phyloP scores from a whole-genome alignment of 2,888 invertebrate species.

The Fragum sueziense region DNA sequence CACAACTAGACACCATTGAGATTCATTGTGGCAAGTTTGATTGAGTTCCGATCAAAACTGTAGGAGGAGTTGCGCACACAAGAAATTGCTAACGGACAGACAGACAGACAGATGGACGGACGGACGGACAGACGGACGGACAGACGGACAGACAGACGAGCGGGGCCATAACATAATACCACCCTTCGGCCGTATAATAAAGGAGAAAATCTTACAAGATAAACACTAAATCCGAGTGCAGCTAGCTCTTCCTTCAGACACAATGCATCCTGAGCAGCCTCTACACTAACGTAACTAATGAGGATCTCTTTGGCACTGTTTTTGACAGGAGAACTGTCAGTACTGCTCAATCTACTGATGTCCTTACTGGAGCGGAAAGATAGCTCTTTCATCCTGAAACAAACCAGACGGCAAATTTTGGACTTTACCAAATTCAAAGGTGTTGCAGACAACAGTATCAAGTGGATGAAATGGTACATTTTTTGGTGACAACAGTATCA shows the following conservation, averaged over 20 bases:
- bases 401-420: not conserved
- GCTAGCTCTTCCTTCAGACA: slow-evolving; percentile 78
- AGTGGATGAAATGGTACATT: not conserved
- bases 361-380: slow-evolving; percentile 72
- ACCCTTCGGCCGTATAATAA: too few relatives aligned
- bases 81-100: too few relatives aligned
- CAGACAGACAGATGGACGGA: too few relatives aligned
- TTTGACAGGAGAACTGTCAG: slow-evolving; percentile 11
- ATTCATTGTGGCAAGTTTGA: too few relatives aligned
- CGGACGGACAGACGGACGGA: too few relatives aligned
- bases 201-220: slow-evolving; percentile 72
- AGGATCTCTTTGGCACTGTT: slow-evolving; percentile 77
- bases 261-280: slow-evolving; percentile 82
- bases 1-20: too few relatives aligned
- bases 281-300: slow-evolving; percentile 82
- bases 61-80: too few relatives aligned
- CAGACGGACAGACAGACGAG: too few relatives aligned
- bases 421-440: not conserved
- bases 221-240: slow-evolving; percentile 80
- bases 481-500: not conserved
- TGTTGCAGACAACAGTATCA: not conserved
- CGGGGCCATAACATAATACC: too few relatives aligned
- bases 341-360: slow-evolving; percentile 52
- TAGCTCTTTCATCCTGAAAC: slow-evolving; percentile 46
- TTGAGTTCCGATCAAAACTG: too few relatives aligned